phyloP scores from a whole-genome alignment of 2,888 invertebrate species.

The Himalopsyche kuldschensis region DNA sequence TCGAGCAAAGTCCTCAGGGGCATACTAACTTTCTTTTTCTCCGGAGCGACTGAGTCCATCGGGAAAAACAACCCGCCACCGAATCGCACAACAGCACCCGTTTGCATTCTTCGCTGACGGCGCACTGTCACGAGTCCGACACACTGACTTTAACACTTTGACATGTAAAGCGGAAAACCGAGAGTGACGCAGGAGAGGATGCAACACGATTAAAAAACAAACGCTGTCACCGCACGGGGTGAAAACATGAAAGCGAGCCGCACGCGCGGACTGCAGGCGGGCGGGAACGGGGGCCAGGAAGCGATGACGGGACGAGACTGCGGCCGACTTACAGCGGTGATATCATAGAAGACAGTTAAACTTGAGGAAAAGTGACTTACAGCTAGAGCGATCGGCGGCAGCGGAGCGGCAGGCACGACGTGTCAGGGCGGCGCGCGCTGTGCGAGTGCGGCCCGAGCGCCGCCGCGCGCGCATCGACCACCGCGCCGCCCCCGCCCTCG shows the following conservation, averaged over 20 bases:
- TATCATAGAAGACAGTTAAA: constrained; percentile 32
- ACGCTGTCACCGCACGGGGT: constrained; percentile 18
- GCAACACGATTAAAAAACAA: constrained; percentile 33
- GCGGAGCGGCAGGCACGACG: constrained; percentile 43
- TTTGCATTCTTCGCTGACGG: constrained; percentile 35
- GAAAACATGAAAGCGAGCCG: constrained; percentile 51
- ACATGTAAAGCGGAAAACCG: constrained; percentile 18
- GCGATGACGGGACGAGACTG: constrained; percentile 50
- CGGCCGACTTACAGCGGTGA: constrained; percentile 43
- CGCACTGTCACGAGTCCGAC: constrained; percentile 24
- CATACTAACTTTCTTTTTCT: constrained; percentile 40
- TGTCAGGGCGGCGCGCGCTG: constrained; percentile 48
- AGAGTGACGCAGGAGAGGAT: constrained; percentile 4
- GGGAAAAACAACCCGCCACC: constrained; percentile 41
- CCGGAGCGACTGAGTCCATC: constrained; percentile 40
- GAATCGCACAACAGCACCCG: constrained; percentile 39
- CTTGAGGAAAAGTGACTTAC: constrained; percentile 39
- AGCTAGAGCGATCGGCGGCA: constrained; percentile 47
- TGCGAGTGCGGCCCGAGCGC: constrained; percentile 49
- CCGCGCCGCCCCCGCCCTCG: constrained; percentile 46
- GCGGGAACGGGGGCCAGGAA: constrained; percentile 47
- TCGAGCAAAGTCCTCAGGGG: constrained; percentile 31
- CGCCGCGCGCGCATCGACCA: constrained; percentile 49
- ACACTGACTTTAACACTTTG: constrained; percentile 36
- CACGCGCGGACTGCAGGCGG: constrained; percentile 25